These are phyloP conservation scores for Xenopus tropicalis DNA, from an alignment of 2,113 vertebrate genomes.

Conservation along the genomic window DNA sequence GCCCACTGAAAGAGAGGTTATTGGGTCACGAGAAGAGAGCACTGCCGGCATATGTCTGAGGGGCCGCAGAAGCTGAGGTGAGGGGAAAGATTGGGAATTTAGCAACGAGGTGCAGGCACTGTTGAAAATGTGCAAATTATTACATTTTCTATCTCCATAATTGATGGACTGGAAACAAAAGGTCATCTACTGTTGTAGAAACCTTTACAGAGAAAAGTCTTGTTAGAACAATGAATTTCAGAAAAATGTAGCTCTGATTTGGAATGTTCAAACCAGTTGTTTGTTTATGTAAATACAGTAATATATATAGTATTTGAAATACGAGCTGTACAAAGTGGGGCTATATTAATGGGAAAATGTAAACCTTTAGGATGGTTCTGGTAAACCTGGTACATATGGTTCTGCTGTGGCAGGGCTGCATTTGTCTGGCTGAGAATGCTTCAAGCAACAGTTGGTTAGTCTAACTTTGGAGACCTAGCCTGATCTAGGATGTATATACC, in stretches of 20 bases:
- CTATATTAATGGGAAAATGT: no score
- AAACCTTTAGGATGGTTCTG: no score
- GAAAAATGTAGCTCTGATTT: background rate
- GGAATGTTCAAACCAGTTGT: background rate
- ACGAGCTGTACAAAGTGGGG: no score
- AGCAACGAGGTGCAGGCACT: background rate
- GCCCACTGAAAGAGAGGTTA: slow-evolving; percentile 2
- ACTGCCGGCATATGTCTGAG: background rate
- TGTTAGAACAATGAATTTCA: background rate
- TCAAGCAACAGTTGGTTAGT: no score
- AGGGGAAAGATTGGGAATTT: background rate
- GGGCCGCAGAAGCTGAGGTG: background rate
- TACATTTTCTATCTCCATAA: background rate
- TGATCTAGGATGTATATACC: no score
- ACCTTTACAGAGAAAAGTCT: background rate
- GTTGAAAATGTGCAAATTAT: background rate
- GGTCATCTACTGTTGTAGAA: slow-evolving; percentile 2
- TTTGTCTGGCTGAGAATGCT: no score
- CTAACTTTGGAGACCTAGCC: no score
- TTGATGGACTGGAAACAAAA: background rate
- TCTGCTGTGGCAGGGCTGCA: no score
- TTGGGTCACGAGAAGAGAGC: slow-evolving; percentile 1
- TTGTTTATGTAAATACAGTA: no score
- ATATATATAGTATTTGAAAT: no score
- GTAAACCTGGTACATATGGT: no score